Base-by-base conservation (phyloP, 2,113 vertebrate species). In the Paraplagusia blochii region DNA sequence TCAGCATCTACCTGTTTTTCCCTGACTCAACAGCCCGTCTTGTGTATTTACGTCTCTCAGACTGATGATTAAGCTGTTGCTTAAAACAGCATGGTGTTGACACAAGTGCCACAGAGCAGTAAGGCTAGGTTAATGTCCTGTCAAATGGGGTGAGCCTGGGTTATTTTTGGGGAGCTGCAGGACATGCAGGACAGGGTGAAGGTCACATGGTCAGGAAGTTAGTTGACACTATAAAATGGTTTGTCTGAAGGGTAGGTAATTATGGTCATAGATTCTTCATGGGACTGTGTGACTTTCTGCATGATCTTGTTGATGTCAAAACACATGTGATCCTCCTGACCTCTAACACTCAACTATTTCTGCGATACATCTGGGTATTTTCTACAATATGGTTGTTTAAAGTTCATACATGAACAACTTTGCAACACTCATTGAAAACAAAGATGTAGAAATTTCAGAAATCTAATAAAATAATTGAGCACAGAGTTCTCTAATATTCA, bases 51-150 rank as follows among this genome's bases (percentile, higher is more conserved):
- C 76, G 82, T 89, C 87, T 84, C 85, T 74, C 82, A 75, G 72
- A 92, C 72, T 91, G 92, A 91, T 92, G 87, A 92, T 88, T 85
- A 86, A 84, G 84, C 79, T 87, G 75, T 88, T 93, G 74, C 87
- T 90, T 86, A 90, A 92, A 89, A 90, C 77, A 75, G 87, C 76
- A 81, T 71, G 77, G 65, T 73, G 58, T 79, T 63, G 77, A 69
- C 58, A 75, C 74, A 53, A 45, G 17, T 18, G 35, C 50, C 55
- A 1, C 36, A 15, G 43, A 40, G 69, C 16, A n/a, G 13, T 3
- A 74, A 64, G 29, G 63, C 47, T 38, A 9, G 61, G 40, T 18
- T 11, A 9, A 48, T 42, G 69, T 85, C 35, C 38, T 54, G 53
- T 72, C 68, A 61, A 17, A 11, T 57, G 35, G 70, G 72, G 74